Evolutionary conservation across 2,113 vertebrate species (phyloP).

Genomic region (Misgurnus anguillicaudatus): DNA sequence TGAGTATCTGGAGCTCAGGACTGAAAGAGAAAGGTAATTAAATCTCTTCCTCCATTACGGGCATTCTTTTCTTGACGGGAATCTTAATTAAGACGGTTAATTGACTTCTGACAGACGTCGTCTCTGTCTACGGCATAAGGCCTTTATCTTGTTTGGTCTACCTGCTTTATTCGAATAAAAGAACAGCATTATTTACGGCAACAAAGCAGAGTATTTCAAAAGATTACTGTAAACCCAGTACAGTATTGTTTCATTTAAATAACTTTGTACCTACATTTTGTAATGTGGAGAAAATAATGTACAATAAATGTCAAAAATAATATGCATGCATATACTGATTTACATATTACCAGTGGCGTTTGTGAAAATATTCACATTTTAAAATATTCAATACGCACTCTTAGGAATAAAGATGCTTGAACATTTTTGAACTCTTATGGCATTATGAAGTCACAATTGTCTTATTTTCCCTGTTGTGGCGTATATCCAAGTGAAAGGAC

Average conservation of each 20-base stretch:
- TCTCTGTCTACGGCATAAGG: slow-evolving; percentile 40
- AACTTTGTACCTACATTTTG: too few relatives aligned
- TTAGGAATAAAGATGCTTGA: too few relatives aligned
- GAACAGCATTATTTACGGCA: neutral
- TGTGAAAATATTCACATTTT: too few relatives aligned
- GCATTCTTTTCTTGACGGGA: slow-evolving; percentile 57
- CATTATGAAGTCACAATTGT: too few relatives aligned
- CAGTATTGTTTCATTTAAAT: neutral
- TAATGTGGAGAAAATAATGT: too few relatives aligned
- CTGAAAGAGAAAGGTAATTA: slow-evolving; percentile 72
- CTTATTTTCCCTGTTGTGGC: too few relatives aligned
- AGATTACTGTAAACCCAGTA: neutral
- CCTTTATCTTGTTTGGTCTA: slow-evolving; percentile 5
- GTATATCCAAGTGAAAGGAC: too few relatives aligned
- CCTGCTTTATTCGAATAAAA: slow-evolving; percentile 12
- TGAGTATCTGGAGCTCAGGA: slow-evolving; percentile 58
- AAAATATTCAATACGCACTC: too few relatives aligned
- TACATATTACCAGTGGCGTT: too few relatives aligned
- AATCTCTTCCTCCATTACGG: slow-evolving; percentile 73
- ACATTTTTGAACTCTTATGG: too few relatives aligned
- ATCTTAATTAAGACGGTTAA: slow-evolving; percentile 74
- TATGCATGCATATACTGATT: too few relatives aligned
- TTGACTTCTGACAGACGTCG: slow-evolving; percentile 61
- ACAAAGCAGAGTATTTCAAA: neutral
- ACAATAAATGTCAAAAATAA: too few relatives aligned